A percentile compares a stretch with the other conserved stretches of the same genome.
These are phyloP conservation scores for Bambusicola thoracicus DNA, from an alignment of 2,113 vertebrate species.

Conservation along the genomic window DNA sequence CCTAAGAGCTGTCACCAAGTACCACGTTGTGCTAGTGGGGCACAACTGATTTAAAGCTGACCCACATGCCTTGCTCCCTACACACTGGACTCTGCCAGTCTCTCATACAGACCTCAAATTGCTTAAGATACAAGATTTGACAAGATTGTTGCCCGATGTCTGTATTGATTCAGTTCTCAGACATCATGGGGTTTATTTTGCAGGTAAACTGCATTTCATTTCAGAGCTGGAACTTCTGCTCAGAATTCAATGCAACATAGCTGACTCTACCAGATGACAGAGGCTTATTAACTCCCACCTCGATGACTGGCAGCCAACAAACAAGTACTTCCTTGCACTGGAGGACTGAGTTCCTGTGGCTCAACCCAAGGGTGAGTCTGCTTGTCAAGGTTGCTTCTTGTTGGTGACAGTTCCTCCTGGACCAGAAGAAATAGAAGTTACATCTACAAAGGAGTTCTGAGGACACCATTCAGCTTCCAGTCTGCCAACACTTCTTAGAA, in stretches of 20 bases:
- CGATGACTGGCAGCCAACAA: neutral
- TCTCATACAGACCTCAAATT: neutral
- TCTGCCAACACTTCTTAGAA: neutral
- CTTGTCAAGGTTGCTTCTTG: neutral
- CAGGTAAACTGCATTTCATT: neutral
- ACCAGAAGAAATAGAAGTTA: neutral
- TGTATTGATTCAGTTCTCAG: neutral
- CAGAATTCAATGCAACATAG: neutral
- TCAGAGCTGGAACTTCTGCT: neutral
- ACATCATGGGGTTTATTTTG: neutral
- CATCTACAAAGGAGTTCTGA: neutral
- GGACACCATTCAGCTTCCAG: neutral
- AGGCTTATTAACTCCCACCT: neutral
- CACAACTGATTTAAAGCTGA: neutral
- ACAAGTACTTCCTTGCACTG: neutral
- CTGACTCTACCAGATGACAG: neutral
- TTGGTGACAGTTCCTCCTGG: neutral
- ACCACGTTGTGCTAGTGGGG: rapidly evolving
- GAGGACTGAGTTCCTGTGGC: neutral
- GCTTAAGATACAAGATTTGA: neutral
- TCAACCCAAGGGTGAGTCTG: neutral
- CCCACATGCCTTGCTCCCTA: neutral
- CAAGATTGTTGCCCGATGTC: neutral
- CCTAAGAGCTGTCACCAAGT: neutral
- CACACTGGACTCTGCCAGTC: neutral